Base-by-base conservation (phyloP, 2,888 invertebrate species). In the Poecilobothrus nobilitatus region DNA sequence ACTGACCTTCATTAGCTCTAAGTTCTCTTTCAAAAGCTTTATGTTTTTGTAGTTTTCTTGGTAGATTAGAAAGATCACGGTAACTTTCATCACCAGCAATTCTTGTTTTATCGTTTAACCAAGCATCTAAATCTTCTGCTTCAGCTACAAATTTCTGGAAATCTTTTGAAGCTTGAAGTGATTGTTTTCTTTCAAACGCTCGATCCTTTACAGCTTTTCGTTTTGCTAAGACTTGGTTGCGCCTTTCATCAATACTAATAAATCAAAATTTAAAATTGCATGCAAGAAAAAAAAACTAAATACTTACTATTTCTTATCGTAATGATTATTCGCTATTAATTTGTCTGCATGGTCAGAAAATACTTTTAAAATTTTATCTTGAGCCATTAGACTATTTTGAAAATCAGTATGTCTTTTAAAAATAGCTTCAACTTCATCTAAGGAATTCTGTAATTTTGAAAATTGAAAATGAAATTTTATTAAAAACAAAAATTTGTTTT, bases 1-100 rank as follows among this genome's bases (percentile, higher is more conserved):
- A 84, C 76, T 96, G 92, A 18, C 94, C 95, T 80, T 97, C 95
- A 77, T 97, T 98, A 1, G 97, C 95, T 66, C 93, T 87, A 22
- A 99, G 82, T 78, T 99, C 98, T 1, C 97, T 85, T 77, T 97
- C 97, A 78, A 98, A 97, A 0, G 97, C 97, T 80, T 96, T 94
- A 78, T 99, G 98, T 77, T 96, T 96, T 81, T 97, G 95, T 1
- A 96, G 82, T 79, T 97, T 97, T 1, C 95, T 86, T 73, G 95
- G 94, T 72, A 95, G 82, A 79, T 97, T 97, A 63, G 87, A 90
- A 21, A 97, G 83, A 77, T 97, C 96, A 21, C 94, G 84, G 81
- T 96, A 97, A 71, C 91, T 95, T 80, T 97, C 95, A 76, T 97
- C 97, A 1, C 90, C 89, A 0, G 96, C 96, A 0, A 94, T 92